These are phyloP conservation scores for Agelaius phoeniceus DNA, from an alignment of 2,113 vertebrate species.

Conservation along the genomic window DNA sequence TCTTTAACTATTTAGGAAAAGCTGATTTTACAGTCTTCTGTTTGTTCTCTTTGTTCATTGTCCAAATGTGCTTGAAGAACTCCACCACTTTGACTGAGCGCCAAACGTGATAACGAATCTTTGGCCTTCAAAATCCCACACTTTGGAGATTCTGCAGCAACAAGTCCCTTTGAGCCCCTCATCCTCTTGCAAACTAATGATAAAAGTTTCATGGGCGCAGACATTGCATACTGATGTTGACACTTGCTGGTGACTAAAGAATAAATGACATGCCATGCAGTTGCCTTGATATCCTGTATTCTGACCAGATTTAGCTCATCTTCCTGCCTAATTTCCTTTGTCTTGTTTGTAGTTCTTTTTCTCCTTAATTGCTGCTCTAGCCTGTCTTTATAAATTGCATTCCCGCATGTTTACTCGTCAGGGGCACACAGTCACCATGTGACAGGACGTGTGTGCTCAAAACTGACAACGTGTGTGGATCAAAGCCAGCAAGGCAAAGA, in stretches of 20 bases:
- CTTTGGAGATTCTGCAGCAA: not conserved
- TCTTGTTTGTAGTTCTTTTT: slow-evolving; percentile 62
- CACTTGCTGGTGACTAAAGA: slow-evolving; percentile 45
- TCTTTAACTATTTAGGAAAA: not conserved
- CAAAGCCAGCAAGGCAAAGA: slow-evolving; percentile 75
- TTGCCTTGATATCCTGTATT: slow-evolving; percentile 68
- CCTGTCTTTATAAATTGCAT: slow-evolving; percentile 70
- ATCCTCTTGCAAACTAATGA: not conserved
- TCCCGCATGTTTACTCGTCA: slow-evolving; percentile 75
- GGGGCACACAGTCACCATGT: slow-evolving; percentile 72
- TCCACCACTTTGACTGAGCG: not conserved
- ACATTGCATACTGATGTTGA: slow-evolving; percentile 43
- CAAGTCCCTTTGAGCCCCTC: slow-evolving; percentile 8
- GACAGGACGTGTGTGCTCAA: slow-evolving; percentile 81
- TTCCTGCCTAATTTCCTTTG: slow-evolving; percentile 68
- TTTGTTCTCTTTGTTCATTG: slow-evolving; percentile 30
- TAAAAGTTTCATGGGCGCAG: not conserved
- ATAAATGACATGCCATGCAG: slow-evolving; percentile 5
- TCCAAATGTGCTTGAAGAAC: slow-evolving; percentile 15
- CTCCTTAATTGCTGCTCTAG: slow-evolving; percentile 49
- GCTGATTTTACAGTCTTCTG: not conserved
- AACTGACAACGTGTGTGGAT: slow-evolving; percentile 79
- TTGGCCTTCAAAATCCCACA: not conserved
- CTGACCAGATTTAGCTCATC: slow-evolving; percentile 59
- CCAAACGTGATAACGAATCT: not conserved